phyloP scores from a whole-genome alignment of 2,888 invertebrate genomes.

The Nemotelus pantherinus region DNA sequence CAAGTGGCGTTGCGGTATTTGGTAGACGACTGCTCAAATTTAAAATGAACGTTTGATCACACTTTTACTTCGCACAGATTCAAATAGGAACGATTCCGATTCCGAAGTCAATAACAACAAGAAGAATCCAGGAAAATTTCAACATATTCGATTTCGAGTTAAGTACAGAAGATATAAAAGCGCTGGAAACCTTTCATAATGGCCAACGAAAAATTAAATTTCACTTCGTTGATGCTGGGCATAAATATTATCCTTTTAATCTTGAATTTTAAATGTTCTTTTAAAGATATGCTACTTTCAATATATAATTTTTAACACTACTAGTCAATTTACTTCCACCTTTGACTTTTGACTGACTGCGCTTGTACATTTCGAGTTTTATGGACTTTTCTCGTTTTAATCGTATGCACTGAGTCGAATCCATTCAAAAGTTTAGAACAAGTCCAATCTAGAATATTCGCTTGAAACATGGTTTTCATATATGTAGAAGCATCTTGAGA shows the following conservation, averaged over 20 bases:
- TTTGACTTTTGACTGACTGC: neutral
- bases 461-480: no score
- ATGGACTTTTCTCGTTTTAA: neutral
- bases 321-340: neutral
- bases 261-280: constrained; percentile 55
- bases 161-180: constrained; percentile 65
- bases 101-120: constrained; percentile 69
- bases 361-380: neutral
- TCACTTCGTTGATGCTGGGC: constrained; percentile 57
- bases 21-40: constrained; percentile 64
- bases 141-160: constrained; percentile 70
- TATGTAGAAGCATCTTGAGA: no score
- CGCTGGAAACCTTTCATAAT: constrained; percentile 67
- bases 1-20: constrained; percentile 73
- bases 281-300: no score
- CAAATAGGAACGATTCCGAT: constrained; percentile 68
- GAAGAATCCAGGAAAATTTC: constrained; percentile 68
- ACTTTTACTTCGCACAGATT: constrained; percentile 66
- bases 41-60: neutral
- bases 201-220: constrained; percentile 58
- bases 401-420: neutral
- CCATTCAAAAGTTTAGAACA: neutral
- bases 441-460: no score
- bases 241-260: constrained; percentile 60
- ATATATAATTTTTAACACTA: neutral